Evolutionary conservation across 2,888 invertebrate genomes (phyloP).

Genomic region (Ophioninae sp.): DNA sequence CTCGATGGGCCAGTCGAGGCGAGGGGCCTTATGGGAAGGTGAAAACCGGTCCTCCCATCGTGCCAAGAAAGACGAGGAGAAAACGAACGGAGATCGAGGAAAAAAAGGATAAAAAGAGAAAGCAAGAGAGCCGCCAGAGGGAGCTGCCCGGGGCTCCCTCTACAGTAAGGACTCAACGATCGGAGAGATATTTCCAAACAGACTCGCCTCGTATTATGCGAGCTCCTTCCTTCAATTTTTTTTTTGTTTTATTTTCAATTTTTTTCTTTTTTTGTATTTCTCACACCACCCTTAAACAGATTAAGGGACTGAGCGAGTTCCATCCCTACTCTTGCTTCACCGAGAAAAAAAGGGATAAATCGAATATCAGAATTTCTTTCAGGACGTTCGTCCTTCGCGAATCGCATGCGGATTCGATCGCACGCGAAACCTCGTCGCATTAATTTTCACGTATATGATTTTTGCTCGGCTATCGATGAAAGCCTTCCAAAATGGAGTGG

Average conservation of each 20-base stretch:
- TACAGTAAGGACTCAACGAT: constrained; percentile 16
- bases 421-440: too few species aligned
- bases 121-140: constrained; percentile 36
- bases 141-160: constrained; percentile 35
- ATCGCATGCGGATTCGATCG: too few species aligned
- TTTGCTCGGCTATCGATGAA: too few species aligned
- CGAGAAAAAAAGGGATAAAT: constrained; percentile 9
- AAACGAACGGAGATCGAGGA: not conserved
- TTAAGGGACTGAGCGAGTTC: constrained; percentile 69
- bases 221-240: not conserved
- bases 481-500: too few species aligned
- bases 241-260: too few species aligned
- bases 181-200: constrained; percentile 39
- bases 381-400: too few species aligned
- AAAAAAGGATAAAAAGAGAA: constrained; percentile 1
- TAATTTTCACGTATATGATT: too few species aligned
- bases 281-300: constrained; percentile 67
- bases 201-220: constrained; percentile 32
- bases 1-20: constrained; percentile 20
- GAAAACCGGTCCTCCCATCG: constrained; percentile 67
- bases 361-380: constrained; percentile 31
- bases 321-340: not conserved
- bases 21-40: constrained; percentile 44
- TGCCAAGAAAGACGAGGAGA: constrained; percentile 9
- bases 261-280: too few species aligned